These are phyloP conservation scores for Cryptotermes secundus DNA, from an alignment of 1,140 invertebrate species.

Conservation along the genomic window DNA sequence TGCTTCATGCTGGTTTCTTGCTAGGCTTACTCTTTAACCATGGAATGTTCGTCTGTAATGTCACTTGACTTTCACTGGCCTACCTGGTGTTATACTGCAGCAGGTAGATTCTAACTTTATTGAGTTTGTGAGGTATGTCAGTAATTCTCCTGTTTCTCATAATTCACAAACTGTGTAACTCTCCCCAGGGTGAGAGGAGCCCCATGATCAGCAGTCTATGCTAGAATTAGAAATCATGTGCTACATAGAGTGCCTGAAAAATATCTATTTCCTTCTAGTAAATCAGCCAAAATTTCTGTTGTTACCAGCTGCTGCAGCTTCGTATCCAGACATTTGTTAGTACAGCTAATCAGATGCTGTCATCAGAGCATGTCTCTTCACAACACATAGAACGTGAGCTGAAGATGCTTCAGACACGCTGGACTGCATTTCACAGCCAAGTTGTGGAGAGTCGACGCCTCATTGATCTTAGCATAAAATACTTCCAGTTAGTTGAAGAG, in stretches of 20 bases:
- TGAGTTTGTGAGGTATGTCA: too few relatives aligned
- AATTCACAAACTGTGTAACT: too few relatives aligned
- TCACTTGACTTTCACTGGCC: too few relatives aligned
- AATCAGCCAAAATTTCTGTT: constrained; percentile 33
- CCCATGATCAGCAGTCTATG: too few relatives aligned
- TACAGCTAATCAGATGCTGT: constrained; percentile 65
- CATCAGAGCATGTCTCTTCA: constrained; percentile 57
- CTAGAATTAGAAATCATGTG: too few relatives aligned
- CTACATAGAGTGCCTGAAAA: background rate
- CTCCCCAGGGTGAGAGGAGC: too few relatives aligned
- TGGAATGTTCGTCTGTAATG: too few relatives aligned
- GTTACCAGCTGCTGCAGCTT: constrained; percentile 64
- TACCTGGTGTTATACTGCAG: too few relatives aligned
- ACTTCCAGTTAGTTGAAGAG: constrained; percentile 60
- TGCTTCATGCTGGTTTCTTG: too few relatives aligned
- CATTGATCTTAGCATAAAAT: constrained; percentile 57
- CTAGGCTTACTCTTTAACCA: too few relatives aligned
- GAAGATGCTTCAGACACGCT: constrained; percentile 65
- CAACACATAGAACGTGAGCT: constrained; percentile 63
- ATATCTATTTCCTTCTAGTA: background rate
- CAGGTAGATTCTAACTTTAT: too few relatives aligned
- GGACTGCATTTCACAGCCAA: constrained; percentile 69
- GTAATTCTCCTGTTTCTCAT: too few relatives aligned
- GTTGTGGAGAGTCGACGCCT: constrained; percentile 63
- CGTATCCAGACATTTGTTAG: constrained; percentile 72